phyloP scores from a whole-genome alignment of 2,888 invertebrate genomes.

The Rhimphoctona megacephalus region DNA sequence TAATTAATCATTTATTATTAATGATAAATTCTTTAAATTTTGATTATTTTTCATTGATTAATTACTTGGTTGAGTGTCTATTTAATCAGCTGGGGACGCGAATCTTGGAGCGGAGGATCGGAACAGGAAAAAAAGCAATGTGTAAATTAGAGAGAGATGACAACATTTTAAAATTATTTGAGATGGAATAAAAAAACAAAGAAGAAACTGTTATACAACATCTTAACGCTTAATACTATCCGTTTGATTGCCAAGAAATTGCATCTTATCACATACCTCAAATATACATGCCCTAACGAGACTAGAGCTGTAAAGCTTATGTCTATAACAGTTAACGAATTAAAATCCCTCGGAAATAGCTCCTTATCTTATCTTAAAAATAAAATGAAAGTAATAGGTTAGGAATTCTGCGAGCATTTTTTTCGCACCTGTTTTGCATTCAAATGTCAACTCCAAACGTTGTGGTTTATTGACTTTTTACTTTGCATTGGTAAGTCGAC shows the following conservation, averaged over 20 bases:
- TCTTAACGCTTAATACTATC: not conserved
- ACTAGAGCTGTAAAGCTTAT: not conserved
- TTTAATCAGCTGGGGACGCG: not conserved
- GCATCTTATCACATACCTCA: slow-evolving; percentile 1
- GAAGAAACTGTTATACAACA: not conserved
- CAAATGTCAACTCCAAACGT: not conserved
- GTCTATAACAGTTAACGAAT: not conserved
- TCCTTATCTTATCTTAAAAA: not conserved
- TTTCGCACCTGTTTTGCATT: not conserved
- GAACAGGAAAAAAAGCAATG: not conserved
- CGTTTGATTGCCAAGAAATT: not conserved
- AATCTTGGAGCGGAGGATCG: not conserved
- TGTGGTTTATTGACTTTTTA: not conserved
- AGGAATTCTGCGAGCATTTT: not conserved
- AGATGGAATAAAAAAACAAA: not conserved
- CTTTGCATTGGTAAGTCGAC: not conserved
- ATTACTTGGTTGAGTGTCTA: not conserved
- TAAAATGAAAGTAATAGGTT: not conserved
- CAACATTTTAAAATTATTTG: not conserved
- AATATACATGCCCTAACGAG: not conserved
- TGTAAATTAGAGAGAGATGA: not conserved
- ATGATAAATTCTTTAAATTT: not conserved
- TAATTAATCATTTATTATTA: too few species aligned
- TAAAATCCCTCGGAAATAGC: not conserved
- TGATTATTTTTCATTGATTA: not conserved